phyloP scores from a whole-genome alignment of 2,797 vertebrate species.

The Anas capensis region DNA sequence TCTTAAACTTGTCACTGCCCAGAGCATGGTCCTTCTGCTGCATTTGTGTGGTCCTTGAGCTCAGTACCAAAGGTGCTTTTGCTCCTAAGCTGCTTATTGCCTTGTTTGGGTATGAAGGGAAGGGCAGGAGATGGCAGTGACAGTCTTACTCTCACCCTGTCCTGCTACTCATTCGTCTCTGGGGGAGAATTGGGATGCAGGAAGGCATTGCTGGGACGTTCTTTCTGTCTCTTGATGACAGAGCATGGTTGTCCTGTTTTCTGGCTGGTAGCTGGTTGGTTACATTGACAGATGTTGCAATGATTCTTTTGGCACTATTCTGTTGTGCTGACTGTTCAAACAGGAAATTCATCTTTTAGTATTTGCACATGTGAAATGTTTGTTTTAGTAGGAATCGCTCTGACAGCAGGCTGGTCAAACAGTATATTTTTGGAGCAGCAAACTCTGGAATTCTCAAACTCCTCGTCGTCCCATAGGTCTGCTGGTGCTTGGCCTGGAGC shows the following conservation, averaged over 20 bases:
- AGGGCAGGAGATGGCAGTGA: neutral
- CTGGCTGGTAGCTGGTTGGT: constrained; percentile 50
- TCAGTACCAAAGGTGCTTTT: neutral
- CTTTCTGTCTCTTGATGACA: neutral
- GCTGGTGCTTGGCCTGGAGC: neutral
- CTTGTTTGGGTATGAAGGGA: neutral
- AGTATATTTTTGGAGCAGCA: constrained; percentile 42
- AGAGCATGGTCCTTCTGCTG: neutral
- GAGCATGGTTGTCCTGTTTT: neutral
- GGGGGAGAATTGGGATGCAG: neutral
- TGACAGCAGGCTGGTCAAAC: constrained; percentile 56
- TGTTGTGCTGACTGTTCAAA: constrained; percentile 72
- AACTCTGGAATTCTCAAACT: constrained; percentile 12
- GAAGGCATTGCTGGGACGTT: neutral
- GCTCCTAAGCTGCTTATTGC: neutral
- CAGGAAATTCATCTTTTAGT: constrained; percentile 74
- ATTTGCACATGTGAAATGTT: constrained; percentile 73
- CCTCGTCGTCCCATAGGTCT: neutral
- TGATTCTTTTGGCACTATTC: constrained; percentile 65
- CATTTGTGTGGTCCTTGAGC: neutral
- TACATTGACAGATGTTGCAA: constrained; percentile 72
- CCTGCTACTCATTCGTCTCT: neutral
- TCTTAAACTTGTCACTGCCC: neutral
- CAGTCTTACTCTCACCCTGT: neutral
- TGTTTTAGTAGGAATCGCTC: constrained; percentile 58